phyloP scores from a whole-genome alignment of 2,888 invertebrate genomes.

The Opisthograptis luteolata region DNA sequence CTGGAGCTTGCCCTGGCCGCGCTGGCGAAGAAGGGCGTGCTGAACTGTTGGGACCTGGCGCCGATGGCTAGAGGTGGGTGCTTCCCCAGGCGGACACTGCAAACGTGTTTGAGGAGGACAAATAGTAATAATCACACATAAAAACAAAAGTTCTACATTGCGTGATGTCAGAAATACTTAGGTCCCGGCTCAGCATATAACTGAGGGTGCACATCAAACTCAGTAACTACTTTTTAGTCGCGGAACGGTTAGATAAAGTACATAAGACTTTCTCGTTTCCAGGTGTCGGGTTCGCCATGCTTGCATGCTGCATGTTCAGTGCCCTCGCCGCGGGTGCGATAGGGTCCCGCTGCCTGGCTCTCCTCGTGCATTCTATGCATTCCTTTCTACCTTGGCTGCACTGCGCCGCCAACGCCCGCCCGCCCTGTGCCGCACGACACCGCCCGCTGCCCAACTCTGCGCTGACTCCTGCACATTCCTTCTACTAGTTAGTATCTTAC shows the following conservation, averaged over 20 bases:
- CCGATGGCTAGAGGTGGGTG: conserved; percentile 69
- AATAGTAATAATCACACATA: too few species aligned
- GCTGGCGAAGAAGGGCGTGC: conserved; percentile 69
- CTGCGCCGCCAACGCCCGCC: conserved; percentile 65
- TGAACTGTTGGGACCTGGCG: conserved; percentile 74
- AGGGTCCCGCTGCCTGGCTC: conserved; percentile 68
- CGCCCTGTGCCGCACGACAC: conserved; percentile 72
- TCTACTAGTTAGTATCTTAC: conserved; percentile 70
- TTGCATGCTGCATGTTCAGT: conserved; percentile 57
- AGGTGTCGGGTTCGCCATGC: conserved; percentile 74
- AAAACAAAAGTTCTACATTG: too few species aligned
- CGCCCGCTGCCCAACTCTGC: conserved; percentile 60
- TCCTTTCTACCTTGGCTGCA: conserved; percentile 78
- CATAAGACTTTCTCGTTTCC: not conserved
- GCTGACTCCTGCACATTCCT: conserved; percentile 71
- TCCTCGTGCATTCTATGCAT: conserved; percentile 70
- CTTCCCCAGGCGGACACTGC: too few species aligned
- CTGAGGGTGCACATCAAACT: too few species aligned
- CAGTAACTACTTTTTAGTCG: too few species aligned
- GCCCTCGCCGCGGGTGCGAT: conserved; percentile 62
- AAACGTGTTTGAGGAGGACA: too few species aligned
- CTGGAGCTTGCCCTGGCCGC: conserved; percentile 72
- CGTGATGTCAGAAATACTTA: too few species aligned
- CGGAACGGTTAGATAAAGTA: too few species aligned
- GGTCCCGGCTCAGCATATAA: too few species aligned